Conservation (phyloP, 92 coral and sea anemone genomes). For the Paramuricea clavata region DNA sequence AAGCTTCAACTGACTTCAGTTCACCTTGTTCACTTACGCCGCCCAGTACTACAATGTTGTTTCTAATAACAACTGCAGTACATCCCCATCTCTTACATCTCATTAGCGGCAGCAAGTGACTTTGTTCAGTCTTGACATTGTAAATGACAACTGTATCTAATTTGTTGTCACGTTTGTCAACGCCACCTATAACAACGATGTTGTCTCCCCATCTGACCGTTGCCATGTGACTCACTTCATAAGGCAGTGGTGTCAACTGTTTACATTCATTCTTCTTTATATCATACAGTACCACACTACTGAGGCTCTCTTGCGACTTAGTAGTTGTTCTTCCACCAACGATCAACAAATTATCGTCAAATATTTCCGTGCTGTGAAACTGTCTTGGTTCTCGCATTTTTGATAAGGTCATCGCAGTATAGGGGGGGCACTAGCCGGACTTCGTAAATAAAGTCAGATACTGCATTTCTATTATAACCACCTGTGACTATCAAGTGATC, state of each 20-base stretch:
- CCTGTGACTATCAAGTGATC: background rate
- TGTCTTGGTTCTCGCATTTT: background rate
- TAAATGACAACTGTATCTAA: background rate
- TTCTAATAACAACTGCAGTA: background rate
- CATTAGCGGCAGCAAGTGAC: background rate
- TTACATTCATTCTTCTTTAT: background rate
- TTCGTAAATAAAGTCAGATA: no score
- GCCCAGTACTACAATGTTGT: background rate
- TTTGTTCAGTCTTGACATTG: background rate
- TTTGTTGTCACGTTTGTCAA: background rate
- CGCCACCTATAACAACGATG: background rate
- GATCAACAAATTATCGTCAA: background rate
- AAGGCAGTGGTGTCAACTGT: background rate
- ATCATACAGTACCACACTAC: constrained; percentile 3
- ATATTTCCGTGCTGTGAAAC: background rate
- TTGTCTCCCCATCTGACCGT: constrained; percentile 7
- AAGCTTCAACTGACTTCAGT: background rate
- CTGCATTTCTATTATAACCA: background rate
- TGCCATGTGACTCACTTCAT: background rate
- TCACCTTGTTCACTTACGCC: background rate
- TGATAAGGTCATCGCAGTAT: no score
- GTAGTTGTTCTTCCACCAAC: background rate
- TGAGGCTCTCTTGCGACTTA: background rate
- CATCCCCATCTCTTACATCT: background rate
- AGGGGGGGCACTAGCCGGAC: no score